These are phyloP conservation scores for western clawed frog (Xenopus tropicalis) DNA, from an alignment of 2,113 vertebrate species.

Conservation along the genomic window DNA sequence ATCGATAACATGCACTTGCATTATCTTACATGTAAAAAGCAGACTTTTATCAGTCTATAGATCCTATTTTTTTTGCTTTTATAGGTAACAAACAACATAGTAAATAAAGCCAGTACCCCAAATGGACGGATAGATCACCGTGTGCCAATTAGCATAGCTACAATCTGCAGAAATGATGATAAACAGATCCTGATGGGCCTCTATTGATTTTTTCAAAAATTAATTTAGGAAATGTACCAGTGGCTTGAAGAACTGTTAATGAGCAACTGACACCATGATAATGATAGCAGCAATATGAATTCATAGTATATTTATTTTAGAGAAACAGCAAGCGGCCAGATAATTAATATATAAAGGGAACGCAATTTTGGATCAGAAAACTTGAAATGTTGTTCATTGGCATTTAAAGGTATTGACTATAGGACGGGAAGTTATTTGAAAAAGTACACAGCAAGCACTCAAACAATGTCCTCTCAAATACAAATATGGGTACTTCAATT, in stretches of 20 bases:
- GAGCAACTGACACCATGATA: constrained; percentile 30
- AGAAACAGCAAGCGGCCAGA: constrained; percentile 7
- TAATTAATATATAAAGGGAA: constrained; percentile 3
- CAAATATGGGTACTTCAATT: constrained; percentile 39
- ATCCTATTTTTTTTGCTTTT: constrained; percentile 5
- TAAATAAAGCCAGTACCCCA: constrained; percentile 16
- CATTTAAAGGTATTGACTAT: constrained; percentile 6
- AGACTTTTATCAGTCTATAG: not conserved
- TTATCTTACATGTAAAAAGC: not conserved
- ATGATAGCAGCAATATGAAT: constrained; percentile 30
- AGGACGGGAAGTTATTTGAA: not conserved
- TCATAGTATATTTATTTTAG: constrained; percentile 14
- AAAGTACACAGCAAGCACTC: constrained; percentile 9
- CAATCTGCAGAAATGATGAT: constrained; percentile 30
- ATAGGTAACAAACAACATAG: constrained; percentile 11
- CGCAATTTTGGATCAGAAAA: constrained; percentile 7
- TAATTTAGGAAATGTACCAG: constrained; percentile 25
- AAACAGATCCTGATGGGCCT: constrained; percentile 31
- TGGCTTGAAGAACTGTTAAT: constrained; percentile 24
- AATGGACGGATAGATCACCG: constrained; percentile 25
- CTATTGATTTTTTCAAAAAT: constrained; percentile 37
- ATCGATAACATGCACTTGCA: not conserved
- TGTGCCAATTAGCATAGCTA: constrained; percentile 24
- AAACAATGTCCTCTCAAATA: constrained; percentile 4
- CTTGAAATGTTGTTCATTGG: not conserved